A percentile compares a stretch with the other conserved stretches of the same genome.
Evolutionary conservation across 2,888 invertebrate genomes (phyloP).

Genomic region (Bimastos eiseni): DNA sequence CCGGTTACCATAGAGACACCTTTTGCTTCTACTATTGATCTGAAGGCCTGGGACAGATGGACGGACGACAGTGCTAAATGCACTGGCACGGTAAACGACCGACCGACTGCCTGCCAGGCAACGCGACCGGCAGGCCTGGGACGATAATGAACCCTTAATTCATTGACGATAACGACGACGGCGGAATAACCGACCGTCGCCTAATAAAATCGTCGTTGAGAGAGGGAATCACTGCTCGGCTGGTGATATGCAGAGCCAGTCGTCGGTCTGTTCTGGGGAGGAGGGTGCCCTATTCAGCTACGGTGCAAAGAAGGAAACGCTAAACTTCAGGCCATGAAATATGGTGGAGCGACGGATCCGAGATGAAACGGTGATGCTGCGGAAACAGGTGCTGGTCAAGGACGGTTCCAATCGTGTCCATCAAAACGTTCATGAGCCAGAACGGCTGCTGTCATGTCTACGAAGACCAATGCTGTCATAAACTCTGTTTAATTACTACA

Average conservation of each 20-base stretch:
- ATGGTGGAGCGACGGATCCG: neutral
- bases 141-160: neutral
- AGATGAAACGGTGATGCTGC: neutral
- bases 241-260: neutral
- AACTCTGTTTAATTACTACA: neutral
- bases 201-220: neutral
- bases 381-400: neutral
- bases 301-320: neutral
- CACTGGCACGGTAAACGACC: neutral
- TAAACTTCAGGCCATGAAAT: neutral
- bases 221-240: neutral
- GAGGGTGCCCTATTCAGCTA: neutral
- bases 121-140: neutral
- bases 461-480: neutral
- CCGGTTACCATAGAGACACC: conserved; percentile 13
- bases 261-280: neutral
- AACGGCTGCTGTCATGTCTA: neutral
- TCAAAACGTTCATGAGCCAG: neutral
- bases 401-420: neutral
- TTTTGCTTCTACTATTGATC: neutral
- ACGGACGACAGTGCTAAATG: neutral
- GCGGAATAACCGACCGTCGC: neutral
- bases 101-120: neutral
- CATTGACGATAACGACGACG: neutral
- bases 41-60: neutral